Conservation (phyloP, 1,140 invertebrate species). For the Sipha flava region DNA sequence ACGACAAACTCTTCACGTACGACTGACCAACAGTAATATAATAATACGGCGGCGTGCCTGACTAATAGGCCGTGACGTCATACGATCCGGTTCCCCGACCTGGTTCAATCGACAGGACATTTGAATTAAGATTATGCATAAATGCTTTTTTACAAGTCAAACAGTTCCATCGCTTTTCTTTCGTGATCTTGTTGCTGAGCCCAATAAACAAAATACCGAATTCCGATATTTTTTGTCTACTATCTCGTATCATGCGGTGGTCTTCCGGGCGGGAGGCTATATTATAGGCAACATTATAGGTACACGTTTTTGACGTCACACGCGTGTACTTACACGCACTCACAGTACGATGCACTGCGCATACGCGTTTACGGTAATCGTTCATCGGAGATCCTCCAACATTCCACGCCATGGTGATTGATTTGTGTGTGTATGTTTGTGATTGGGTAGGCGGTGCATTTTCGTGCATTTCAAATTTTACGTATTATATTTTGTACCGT, state of each 20-base stretch:
- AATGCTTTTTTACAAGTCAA: too few species aligned
- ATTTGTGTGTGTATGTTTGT: neutral
- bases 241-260: neutral
- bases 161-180: too few species aligned
- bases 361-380: neutral
- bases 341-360: neutral
- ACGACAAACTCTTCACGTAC: too few species aligned
- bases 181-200: neutral
- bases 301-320: neutral
- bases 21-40: neutral
- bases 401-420: neutral
- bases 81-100: slow-evolving; percentile 11
- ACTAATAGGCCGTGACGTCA: slow-evolving; percentile 20
- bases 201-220: neutral
- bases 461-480: neutral
- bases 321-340: neutral
- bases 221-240: neutral
- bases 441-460: neutral
- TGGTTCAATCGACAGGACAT: neutral
- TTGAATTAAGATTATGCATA: too few species aligned
- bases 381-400: neutral
- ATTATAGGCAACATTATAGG: neutral
- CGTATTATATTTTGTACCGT: neutral
- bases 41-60: neutral
- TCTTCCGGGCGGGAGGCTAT: neutral